phyloP scores from a whole-genome alignment of 2,888 invertebrate species.

The Caenorhabditis japonica region DNA sequence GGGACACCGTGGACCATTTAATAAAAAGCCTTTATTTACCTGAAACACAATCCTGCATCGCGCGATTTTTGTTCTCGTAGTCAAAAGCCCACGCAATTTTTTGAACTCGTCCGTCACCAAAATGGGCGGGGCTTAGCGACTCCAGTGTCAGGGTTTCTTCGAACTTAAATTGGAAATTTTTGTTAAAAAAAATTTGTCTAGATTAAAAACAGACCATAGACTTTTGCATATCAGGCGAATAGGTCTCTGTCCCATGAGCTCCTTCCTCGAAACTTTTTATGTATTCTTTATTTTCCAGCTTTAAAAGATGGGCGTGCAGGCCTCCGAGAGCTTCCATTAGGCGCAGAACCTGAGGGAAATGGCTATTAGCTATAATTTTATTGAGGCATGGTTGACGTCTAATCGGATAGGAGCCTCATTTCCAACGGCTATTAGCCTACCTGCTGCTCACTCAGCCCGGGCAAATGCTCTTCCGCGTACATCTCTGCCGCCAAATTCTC shows the following conservation, averaged over 20 bases:
- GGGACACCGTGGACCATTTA: too few relatives aligned
- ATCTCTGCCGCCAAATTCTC: slow-evolving; percentile 18
- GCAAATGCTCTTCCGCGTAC: slow-evolving; percentile 32
- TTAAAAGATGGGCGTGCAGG: slow-evolving; percentile 16
- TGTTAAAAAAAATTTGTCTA: neutral
- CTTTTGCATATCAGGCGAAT: slow-evolving; percentile 11
- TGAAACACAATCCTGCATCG: neutral
- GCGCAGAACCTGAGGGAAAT: neutral
- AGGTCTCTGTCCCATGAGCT: slow-evolving; percentile 22
- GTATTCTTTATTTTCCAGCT: slow-evolving; percentile 22
- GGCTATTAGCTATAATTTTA: too few relatives aligned
- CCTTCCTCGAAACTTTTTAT: slow-evolving; percentile 25
- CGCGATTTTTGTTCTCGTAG: slow-evolving; percentile 22
- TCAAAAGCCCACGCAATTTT: slow-evolving; percentile 40
- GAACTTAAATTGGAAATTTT: slow-evolving; percentile 11
- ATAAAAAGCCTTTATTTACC: too few relatives aligned
- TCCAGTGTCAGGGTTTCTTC: slow-evolving; percentile 9
- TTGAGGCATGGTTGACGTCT: too few relatives aligned
- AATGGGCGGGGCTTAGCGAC: neutral
- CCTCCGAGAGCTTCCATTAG: slow-evolving; percentile 36
- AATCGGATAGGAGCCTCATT: too few relatives aligned
- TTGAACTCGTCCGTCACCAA: slow-evolving; percentile 26
- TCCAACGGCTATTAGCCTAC: too few relatives aligned
- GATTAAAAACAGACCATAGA: slow-evolving; percentile 6
- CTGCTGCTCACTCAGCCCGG: slow-evolving; percentile 30